Base-by-base conservation (phyloP, 1,140 invertebrate genomes). In the Drosophila pseudoobscura region DNA sequence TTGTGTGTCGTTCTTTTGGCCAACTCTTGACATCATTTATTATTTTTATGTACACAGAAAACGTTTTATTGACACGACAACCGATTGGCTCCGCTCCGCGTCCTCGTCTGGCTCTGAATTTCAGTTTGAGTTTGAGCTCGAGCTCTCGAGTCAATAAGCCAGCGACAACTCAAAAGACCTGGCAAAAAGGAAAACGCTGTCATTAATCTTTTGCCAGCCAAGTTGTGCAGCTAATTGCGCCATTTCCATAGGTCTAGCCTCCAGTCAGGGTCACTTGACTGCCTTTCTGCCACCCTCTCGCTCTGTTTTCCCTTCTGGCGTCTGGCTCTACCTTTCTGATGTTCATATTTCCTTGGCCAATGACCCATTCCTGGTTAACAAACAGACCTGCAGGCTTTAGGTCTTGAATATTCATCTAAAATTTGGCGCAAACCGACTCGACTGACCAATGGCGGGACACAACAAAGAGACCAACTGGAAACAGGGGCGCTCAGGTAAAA, bases 141-240 rank as follows among this genome's bases (percentile, higher is more conserved):
- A 39, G 8, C 35, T 13, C 9, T 39, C 9, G 56, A 80, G 64
- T 80, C 80, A 85, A 85, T 85, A 85, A 80, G 77, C 53, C 80
- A 72, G 50, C 80, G 63, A 61, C 68, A 64, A 76, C 65, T 75
- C 17, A 68, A 79, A 76, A 54, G 77, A 64, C 61, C 63, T 59
- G 58, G 56, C 52, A 56, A 65, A 63, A 58, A 56, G 20, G 44
- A 49, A 47, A 63, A 49, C 5, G 58, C 51, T 75, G 78, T 65
- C 78, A 85, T 85, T 85, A 87, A 85, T 85, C 82, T 85, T 87
- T 75, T 64, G 63, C 59, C 47, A 75, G 26, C 64, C 49, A 87
- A 82, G 82, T 87, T 85, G 74, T 85, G 82, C 82, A 87, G 82
- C 78, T 85, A 87, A 85, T 85, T 85, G 78, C 59, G 78, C 49